Base-by-base conservation (phyloP, 2,888 invertebrate genomes). In the Ophonus ardosiacus region DNA sequence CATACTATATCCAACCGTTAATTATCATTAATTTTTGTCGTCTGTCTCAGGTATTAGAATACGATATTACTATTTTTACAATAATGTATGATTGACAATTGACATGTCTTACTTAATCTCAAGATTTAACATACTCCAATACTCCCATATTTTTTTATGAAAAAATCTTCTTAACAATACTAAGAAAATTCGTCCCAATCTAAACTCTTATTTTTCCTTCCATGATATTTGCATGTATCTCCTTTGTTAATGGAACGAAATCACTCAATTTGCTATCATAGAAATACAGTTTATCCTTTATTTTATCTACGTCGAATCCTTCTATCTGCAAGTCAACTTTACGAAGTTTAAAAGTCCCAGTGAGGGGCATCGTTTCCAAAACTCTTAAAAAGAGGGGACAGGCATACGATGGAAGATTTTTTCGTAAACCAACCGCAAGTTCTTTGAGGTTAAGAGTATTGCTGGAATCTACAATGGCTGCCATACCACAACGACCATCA, bases 401-500 rank as follows among this genome's bases (percentile, higher is more conserved):
- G 0, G 99, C 98, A 90, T 98, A 99, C 0, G 94, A 90, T 0
- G 99, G 97, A 88, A 99, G 92, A 86, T 94, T 92, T 88, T 93
- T 93, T 89, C 95, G 94, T 68, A 97, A 92, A 81, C 94, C 94
- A n/a, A 92, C 91, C 24, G 94, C 94, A 85, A 97, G 91, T 80
- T 92, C 91, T 24, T 90, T 87, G 87, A 96, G 91, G 88, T 94
- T 93, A 82, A 96, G 90, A 85, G 92, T 90, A 43, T 93, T 92
- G 0, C 93, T 91, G 3, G 94, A 93, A 90, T 97, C 96, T 17
- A 96, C 96, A 85, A 98, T 94, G 18, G 98, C 97, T 18, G 95
- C 97, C 98, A 99, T 99, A 86, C 98, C 98, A 15, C 97, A 98
- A 88, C 96, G 94, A 0, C 98, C 98, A 89, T 97, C 97, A 78